Percentiles rank a stretch among this genome's conserved stretches.
Evolutionary conservation across 2,113 vertebrate species (phyloP).

Genomic region (Micronycteris hirsuta): DNA sequence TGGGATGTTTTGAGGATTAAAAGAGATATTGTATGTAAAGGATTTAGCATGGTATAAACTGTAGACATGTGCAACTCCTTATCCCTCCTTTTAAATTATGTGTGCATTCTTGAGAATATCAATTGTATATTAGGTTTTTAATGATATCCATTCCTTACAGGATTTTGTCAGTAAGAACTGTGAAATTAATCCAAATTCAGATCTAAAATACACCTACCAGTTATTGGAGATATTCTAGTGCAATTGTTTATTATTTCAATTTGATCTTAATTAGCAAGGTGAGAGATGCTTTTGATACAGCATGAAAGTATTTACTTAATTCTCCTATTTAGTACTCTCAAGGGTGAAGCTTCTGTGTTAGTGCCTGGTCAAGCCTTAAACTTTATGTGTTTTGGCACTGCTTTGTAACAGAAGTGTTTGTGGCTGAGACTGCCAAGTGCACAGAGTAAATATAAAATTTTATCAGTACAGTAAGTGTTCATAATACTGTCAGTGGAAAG

Average conservation of each 20-base stretch:
- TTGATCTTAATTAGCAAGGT: conserved; percentile 72
- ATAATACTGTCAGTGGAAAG: conserved; percentile 48
- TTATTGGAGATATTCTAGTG: conserved; percentile 41
- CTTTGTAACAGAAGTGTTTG: conserved; percentile 77
- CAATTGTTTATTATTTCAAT: conserved; percentile 58
- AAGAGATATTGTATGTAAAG: background rate
- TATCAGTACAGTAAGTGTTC: conserved; percentile 75
- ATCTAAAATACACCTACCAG: conserved; percentile 40
- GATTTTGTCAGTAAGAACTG: conserved; percentile 15
- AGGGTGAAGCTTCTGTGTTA: conserved; percentile 74
- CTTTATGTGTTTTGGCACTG: conserved; percentile 81
- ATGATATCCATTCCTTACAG: background rate
- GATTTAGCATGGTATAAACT: background rate
- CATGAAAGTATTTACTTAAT: conserved; percentile 78
- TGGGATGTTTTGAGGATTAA: background rate
- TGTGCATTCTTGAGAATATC: conserved; percentile 28
- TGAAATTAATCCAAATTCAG: background rate
- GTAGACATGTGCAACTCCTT: background rate
- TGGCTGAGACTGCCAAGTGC: conserved; percentile 72
- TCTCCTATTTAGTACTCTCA: conserved; percentile 72
- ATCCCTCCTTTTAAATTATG: background rate
- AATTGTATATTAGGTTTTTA: conserved; percentile 41
- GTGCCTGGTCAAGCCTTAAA: conserved; percentile 81
- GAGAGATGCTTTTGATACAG: conserved; percentile 57
- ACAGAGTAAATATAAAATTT: conserved; percentile 80